Evolutionary conservation across 2,888 invertebrate species (phyloP).

Genomic region (Melanostoma mellinum): DNA sequence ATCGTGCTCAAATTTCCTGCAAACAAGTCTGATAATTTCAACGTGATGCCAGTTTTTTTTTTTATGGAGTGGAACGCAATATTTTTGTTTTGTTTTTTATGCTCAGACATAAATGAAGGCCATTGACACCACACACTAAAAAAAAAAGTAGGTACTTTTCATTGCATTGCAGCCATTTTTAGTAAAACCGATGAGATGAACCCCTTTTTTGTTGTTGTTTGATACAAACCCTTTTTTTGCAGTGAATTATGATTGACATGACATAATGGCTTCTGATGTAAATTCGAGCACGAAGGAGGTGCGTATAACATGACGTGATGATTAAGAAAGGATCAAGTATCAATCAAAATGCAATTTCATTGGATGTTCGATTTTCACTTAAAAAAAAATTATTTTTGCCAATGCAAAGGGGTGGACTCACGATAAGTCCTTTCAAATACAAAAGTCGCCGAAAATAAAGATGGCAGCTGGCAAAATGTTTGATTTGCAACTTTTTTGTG

Average conservation of each 20-base stretch:
- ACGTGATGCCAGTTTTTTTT: constrained; percentile 23
- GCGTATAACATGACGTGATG: constrained; percentile 13
- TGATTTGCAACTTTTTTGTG: too few relatives aligned
- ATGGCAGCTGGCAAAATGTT: too few relatives aligned
- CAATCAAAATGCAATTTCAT: constrained; percentile 56
- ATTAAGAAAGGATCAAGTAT: constrained; percentile 60
- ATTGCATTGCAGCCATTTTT: constrained; percentile 53
- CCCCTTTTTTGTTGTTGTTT: constrained; percentile 8
- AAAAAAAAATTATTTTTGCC: neutral
- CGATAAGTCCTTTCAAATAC: too few relatives aligned
- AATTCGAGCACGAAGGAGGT: constrained; percentile 43
- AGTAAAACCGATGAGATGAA: constrained; percentile 15
- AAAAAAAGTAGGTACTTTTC: constrained; percentile 13
- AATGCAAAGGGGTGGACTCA: constrained; percentile 1
- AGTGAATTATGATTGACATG: constrained; percentile 55
- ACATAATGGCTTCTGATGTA: constrained; percentile 45
- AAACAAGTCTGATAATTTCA: constrained; percentile 31
- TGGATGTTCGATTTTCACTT: constrained; percentile 34
- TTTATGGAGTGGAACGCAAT: neutral
- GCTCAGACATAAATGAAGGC: neutral
- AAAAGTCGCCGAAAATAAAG: too few relatives aligned
- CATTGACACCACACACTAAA: constrained; percentile 17
- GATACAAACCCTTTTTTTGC: constrained; percentile 15
- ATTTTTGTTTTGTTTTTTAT: neutral
- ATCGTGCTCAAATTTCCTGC: constrained; percentile 24